Conservation (phyloP, 2,888 invertebrate genomes). For the Apomyelois bistriatella region DNA sequence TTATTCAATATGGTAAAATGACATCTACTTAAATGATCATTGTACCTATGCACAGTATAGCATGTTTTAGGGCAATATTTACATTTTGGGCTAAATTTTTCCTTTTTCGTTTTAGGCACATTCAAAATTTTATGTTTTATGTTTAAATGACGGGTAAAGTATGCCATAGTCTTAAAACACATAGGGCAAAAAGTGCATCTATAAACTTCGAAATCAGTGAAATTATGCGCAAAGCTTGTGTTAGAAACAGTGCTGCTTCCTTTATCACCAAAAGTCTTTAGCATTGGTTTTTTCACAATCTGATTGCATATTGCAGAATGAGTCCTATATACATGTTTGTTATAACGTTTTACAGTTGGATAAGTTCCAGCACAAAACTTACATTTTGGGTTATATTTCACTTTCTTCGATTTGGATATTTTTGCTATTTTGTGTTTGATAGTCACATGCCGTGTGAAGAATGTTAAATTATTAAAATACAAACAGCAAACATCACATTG, state of each 20-base stretch:
- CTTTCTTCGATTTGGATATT: constrained; percentile 23
- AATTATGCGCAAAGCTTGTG: background rate
- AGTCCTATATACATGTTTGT: background rate
- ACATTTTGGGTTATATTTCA: constrained; percentile 38
- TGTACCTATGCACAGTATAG: background rate
- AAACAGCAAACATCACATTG: constrained; percentile 38
- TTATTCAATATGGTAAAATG: background rate
- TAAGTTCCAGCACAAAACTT: constrained; percentile 34
- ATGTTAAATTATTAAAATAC: constrained; percentile 26
- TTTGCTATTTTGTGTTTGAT: constrained; percentile 33
- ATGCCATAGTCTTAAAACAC: background rate
- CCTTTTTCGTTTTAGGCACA: background rate
- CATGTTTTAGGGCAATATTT: background rate
- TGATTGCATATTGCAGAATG: background rate
- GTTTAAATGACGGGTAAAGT: background rate
- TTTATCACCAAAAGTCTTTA: background rate
- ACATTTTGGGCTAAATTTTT: background rate
- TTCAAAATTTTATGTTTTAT: background rate
- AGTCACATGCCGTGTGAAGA: constrained; percentile 30
- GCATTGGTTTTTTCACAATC: background rate
- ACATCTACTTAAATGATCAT: background rate
- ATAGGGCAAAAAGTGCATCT: background rate
- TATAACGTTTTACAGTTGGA: constrained; percentile 22
- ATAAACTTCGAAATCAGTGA: background rate
- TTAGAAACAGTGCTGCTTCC: background rate